Evolutionary conservation across 2,797 vertebrate genomes (phyloP), one percentile per base, ranked within the genome.

Genomic region (Brotula barbata): DNA sequence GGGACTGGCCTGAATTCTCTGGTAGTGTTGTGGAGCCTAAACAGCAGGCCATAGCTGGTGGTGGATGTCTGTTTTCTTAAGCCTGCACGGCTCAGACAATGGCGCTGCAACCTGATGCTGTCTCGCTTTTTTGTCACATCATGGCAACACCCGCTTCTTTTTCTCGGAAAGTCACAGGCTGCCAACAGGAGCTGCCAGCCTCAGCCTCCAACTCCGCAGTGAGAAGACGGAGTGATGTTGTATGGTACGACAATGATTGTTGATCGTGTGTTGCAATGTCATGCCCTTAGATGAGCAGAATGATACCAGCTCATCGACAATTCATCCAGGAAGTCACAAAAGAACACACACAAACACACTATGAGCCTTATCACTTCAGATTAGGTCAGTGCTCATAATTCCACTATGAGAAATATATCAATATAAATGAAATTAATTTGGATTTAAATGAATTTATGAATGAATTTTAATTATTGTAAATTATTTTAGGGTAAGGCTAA

Each of bases 61-160:
- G 71, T 49, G 54, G 34, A 64, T 69, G 53, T 75, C 69, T 72
- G 42, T 77, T 74, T 79, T 76, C 78, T 60, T 54, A 58, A 66
- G 79, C 42, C 65, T 69, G 65, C 48, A 40, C 28, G 1, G 16
- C 64, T 60, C 47, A 70, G 64, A 81, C 70, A 68, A 58, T 73
- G 63, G 44, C 45, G 21, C 34, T 60, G 57, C 47, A 68, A 69
- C 77, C 56, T 41, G 59, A 64, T 17, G 42, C 60, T 71, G 67
- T 58, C 63, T 75, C 53, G 7, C 53, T 70, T 28, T 52, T 64
- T 63, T 68, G 68, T 65, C 64, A 69, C 62, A 67, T 77, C 46
- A 20, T 13, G 55, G 58, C 34, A 58, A 56, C 41, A 50, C 59
- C 44, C 21, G 7, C 52, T 23, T 23, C 23, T 49, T 58, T 61